A percentile compares a stretch with the other conserved stretches of the same genome.
Conservation (phyloP, 1,140 invertebrate genomes). For the Pachypsylla venusta region DNA sequence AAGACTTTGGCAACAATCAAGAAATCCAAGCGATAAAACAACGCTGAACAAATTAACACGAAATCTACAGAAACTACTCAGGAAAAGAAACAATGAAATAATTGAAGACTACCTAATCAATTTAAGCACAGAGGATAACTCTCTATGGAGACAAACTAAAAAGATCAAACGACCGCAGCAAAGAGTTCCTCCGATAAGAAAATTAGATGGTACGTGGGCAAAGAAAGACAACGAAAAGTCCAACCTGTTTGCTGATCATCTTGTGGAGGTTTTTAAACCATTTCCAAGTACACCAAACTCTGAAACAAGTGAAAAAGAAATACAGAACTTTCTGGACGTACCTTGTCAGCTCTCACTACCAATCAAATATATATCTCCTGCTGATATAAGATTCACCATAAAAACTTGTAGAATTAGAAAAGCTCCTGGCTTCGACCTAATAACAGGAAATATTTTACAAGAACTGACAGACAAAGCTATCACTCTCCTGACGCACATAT, state of each 20-base stretch:
- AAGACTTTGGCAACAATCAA: background rate
- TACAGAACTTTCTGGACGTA: background rate
- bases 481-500: constrained; percentile 9
- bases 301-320: background rate
- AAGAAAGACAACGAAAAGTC: constrained; percentile 5
- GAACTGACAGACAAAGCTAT: constrained; percentile 13
- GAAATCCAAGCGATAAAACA: background rate
- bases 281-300: background rate
- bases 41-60: background rate
- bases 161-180: background rate
- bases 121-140: background rate
- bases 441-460: constrained; percentile 8
- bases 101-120: constrained; percentile 2
- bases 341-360: background rate
- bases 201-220: constrained; percentile 10
- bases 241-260: constrained; percentile 3
- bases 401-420: constrained; percentile 2
- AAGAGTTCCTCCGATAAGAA: background rate
- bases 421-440: constrained; percentile 15
- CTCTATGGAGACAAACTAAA: constrained; percentile 10
- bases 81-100: constrained; percentile 2
- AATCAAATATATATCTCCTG: background rate
- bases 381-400: background rate
- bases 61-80: background rate
- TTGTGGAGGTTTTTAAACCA: background rate